These are phyloP conservation scores for Artemia sinica DNA, from an alignment of 2,888 invertebrate genomes.

Conservation along the genomic window DNA sequence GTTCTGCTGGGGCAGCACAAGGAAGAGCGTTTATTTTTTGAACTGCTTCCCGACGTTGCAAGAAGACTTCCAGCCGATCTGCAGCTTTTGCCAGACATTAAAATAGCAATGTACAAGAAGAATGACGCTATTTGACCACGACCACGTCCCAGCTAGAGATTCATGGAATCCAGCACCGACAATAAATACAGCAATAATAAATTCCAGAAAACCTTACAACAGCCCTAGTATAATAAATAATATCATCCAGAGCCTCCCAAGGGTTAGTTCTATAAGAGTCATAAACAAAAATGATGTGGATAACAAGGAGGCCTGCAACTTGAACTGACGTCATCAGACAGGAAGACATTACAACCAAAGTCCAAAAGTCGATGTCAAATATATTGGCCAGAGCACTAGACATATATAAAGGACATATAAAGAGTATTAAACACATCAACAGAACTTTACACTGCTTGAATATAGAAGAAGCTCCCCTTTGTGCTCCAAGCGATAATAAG, in stretches of 20 bases:
- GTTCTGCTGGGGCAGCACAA: conserved; percentile 31
- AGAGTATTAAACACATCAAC: conserved; percentile 32
- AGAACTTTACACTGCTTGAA: conserved; percentile 32
- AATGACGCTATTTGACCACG: conserved; percentile 35
- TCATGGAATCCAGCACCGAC: conserved; percentile 36
- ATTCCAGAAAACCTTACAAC: conserved; percentile 36
- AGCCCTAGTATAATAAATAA: conserved; percentile 35
- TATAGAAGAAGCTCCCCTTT: conserved; percentile 29
- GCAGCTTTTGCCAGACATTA: conserved; percentile 38
- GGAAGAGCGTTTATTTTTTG: conserved; percentile 35
- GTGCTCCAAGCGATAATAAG: conserved; percentile 35
- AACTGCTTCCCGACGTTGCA: conserved; percentile 35
- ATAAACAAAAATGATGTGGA: conserved; percentile 36
- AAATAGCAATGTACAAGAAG: conserved; percentile 38
- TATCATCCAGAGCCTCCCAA: conserved; percentile 38
- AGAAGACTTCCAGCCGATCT: conserved; percentile 35
- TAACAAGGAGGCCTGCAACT: conserved; percentile 35
- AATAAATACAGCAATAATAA: conserved; percentile 37
- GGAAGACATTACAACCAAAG: conserved; percentile 37
- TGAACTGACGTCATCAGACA: conserved; percentile 35
- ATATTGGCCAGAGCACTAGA: conserved; percentile 32
- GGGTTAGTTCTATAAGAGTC: conserved; percentile 33
- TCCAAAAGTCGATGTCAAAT: conserved; percentile 36
- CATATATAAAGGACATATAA: conserved; percentile 34
- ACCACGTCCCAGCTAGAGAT: conserved; percentile 34